phyloP scores from a whole-genome alignment of 2,797 vertebrate species.

The Cercopithecus diana region DNA sequence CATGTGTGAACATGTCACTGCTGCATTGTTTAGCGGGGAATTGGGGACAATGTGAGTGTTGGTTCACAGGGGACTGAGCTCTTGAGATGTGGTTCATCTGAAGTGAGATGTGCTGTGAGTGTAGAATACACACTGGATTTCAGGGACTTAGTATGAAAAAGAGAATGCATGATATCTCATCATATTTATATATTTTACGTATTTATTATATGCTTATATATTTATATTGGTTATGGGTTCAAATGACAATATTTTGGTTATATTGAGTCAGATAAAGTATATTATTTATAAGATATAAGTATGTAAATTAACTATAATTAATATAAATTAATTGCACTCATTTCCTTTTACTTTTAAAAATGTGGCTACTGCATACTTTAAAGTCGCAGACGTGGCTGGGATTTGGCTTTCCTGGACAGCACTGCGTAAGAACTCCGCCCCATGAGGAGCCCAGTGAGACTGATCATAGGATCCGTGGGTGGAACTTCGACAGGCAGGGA shows the following conservation, averaged over 20 bases:
- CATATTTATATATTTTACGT: background rate
- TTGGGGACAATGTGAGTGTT: background rate
- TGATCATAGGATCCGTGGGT: background rate
- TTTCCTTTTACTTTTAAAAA: background rate
- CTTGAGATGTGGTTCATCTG: background rate
- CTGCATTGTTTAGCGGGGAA: background rate
- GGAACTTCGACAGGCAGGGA: background rate
- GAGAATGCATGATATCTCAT: background rate
- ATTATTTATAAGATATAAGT: background rate
- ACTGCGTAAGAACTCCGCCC: background rate
- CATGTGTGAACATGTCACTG: background rate
- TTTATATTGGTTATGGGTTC: background rate
- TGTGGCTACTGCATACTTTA: background rate
- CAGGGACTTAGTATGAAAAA: background rate
- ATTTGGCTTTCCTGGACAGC: background rate
- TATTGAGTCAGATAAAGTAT: background rate
- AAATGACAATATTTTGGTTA: background rate
- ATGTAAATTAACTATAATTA: background rate
- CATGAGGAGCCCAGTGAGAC: background rate
- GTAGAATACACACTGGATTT: background rate
- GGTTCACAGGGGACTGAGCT: background rate
- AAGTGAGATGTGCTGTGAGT: background rate
- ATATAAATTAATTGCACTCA: background rate
- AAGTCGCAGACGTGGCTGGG: background rate
- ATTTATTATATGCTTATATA: background rate